These are phyloP conservation scores for Beris morrisii DNA, from an alignment of 2,888 invertebrate species.

Conservation along the genomic window DNA sequence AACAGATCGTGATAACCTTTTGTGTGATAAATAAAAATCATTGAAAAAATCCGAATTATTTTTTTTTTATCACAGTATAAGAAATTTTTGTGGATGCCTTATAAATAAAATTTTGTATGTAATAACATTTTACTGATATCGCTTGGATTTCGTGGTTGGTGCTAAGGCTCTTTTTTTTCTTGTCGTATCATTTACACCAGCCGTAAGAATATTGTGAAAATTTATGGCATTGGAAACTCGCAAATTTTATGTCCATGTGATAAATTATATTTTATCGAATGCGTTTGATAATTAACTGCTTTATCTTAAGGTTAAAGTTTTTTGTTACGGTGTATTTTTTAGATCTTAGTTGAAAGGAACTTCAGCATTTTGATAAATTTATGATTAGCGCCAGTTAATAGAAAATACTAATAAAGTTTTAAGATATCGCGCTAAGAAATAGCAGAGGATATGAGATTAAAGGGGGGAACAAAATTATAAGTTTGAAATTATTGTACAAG, in stretches of 20 bases:
- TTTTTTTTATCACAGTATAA: too few species aligned
- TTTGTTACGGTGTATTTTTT: not conserved
- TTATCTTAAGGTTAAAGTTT: conserved; percentile 29
- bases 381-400: not conserved
- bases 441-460: not conserved
- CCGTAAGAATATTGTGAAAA: not conserved
- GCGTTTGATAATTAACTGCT: conserved; percentile 2
- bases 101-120: too few species aligned
- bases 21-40: too few species aligned
- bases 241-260: conserved; percentile 8
- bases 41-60: too few species aligned
- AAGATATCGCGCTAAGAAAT: not conserved
- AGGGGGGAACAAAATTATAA: too few species aligned
- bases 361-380: conserved; percentile 15
- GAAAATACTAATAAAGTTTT: not conserved
- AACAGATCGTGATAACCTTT: too few species aligned
- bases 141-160: too few species aligned
- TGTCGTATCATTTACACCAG: too few species aligned
- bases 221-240: conserved; percentile 16
- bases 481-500: too few species aligned
- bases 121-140: too few species aligned
- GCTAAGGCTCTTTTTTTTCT: too few species aligned
- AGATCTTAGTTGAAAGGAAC: not conserved
- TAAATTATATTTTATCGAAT: conserved; percentile 23
- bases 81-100: too few species aligned